Conservation (phyloP, 2,113 vertebrate species). For the Numida meleagris region DNA sequence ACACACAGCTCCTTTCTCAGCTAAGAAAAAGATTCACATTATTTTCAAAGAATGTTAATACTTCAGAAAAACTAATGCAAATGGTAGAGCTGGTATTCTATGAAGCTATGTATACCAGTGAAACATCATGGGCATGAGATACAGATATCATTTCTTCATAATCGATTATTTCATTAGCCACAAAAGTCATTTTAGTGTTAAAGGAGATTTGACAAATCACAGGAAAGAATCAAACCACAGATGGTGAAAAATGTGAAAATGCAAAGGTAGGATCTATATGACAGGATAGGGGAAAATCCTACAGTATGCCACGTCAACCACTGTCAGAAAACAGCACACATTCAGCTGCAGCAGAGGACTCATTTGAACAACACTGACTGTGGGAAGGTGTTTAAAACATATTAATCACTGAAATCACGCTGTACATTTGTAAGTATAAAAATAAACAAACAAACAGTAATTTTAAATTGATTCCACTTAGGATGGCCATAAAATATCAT, state of each 20-base stretch:
- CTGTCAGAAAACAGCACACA: background rate
- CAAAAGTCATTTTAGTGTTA: background rate
- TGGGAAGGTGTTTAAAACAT: background rate
- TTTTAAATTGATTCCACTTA: background rate
- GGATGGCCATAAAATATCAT: background rate
- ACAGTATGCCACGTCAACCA: background rate
- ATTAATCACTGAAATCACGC: background rate
- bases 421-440: background rate
- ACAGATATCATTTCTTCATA: background rate
- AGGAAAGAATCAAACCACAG: background rate
- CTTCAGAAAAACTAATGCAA: background rate
- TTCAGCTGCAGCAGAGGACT: background rate
- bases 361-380: background rate
- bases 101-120: background rate
- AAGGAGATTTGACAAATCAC: background rate
- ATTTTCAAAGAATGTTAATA: background rate
- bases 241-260: background rate
- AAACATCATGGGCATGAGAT: background rate
- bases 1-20: background rate
- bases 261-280: background rate
- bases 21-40: background rate
- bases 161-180: background rate
- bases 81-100: background rate
- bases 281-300: background rate
- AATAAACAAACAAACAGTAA: background rate